phyloP scores from a whole-genome alignment of 1,140 invertebrate genomes.

The Pogonomyrmex barbatus region DNA sequence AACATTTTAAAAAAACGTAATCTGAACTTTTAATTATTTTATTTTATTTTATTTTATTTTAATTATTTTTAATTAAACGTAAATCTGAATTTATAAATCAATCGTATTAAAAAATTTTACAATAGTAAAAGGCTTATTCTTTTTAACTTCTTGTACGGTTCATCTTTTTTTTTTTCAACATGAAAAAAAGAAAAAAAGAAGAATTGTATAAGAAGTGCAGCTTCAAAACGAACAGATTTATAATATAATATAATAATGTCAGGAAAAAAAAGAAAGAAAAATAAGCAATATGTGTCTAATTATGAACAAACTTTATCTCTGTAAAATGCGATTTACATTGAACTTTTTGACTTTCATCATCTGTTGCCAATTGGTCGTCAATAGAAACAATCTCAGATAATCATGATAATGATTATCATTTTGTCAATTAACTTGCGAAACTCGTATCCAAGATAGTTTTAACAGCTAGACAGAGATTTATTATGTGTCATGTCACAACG shows the following conservation, averaged over 20 bases:
- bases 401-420: neutral
- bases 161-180: no score
- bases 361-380: neutral
- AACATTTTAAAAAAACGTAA: no score
- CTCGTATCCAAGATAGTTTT: neutral
- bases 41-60: no score
- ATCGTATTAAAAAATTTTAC: no score
- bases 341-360: neutral
- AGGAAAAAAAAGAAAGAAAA: neutral
- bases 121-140: no score
- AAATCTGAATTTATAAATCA: no score
- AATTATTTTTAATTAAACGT: no score
- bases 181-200: no score
- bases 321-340: neutral
- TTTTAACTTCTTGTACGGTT: no score
- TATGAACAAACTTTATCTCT: neutral
- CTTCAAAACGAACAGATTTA: neutral
- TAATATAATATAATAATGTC: neutral
- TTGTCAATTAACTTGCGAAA: neutral
- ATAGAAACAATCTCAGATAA: neutral
- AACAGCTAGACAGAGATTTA: neutral
- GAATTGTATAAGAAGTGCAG: no score
- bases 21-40: no score
- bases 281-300: neutral
- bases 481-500: constrained; percentile 80